Base-by-base conservation (phyloP, 2,113 vertebrate species). In the Rhinopomastus cyanomelas region DNA sequence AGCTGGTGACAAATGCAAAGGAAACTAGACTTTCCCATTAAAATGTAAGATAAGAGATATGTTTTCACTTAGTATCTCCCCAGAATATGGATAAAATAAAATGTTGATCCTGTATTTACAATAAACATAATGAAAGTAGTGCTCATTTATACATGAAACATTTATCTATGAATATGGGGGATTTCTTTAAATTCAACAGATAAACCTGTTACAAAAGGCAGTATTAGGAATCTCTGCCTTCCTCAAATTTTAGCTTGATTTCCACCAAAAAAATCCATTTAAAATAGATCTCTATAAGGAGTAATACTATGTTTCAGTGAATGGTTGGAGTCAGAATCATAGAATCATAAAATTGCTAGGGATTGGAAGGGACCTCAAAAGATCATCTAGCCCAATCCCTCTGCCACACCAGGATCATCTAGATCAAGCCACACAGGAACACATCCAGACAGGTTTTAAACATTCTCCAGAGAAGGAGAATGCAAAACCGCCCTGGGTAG, bases 1-100 rank as follows among this genome's bases (percentile, higher is more conserved):
- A 94, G 85, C 77, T 94, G 87, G 88, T 93, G 90, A 91, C 51
- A 88, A 94, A 88, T 67, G 67, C 34, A 76, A n/a, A 79, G 75
- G 32, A 89, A 59, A 67, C 27, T 42, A 81, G 11, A 21, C 17
- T 12, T 88, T 89, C 44, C 55, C 53, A 55, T 52, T 20, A 48
- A 93, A 76, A 16, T 69, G 3, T 5, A 87, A 85, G 66, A 75
- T 87, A 77, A 81, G 56, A 80, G 61, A 26, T 78, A n/a, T 85
- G 25, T 90, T 92, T 95, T 81, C 62, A 84, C 14, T 84, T 26
- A 85, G 19, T 67, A 25, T 53, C 72, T 90, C 37, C 11, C 68
- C 65, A 82, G 72, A 37, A 87, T 91, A 68, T 75, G 29, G 93
- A 78, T 71, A n/a, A 37, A 84, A 34, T 55, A 14, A 77, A 9